A percentile compares a stretch with the other conserved stretches of the same genome.
Evolutionary conservation across 2,797 vertebrate genomes (phyloP).

Genomic region (Alca torda): DNA sequence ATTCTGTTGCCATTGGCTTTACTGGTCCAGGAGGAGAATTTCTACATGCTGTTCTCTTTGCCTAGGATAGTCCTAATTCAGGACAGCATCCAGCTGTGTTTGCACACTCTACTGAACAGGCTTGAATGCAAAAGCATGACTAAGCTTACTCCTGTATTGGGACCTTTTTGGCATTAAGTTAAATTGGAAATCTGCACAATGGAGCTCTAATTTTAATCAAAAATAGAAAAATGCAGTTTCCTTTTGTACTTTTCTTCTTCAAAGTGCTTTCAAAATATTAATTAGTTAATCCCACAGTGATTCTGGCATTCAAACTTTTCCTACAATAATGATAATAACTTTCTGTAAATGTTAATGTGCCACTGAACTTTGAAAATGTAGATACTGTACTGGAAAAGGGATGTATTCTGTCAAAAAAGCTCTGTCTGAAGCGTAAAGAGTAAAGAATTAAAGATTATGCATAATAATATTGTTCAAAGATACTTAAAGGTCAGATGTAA

Average conservation of each 20-base stretch:
- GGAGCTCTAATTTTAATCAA: not conserved
- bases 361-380: constrained; percentile 13
- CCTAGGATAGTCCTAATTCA: not conserved
- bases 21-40: not conserved
- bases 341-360: constrained; percentile 27
- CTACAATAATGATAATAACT: not conserved
- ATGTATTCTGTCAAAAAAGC: not conserved
- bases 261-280: constrained; percentile 26
- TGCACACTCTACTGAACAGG: not conserved
- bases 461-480: not conserved
- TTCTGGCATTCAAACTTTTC: not conserved
- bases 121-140: not conserved
- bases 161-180: not conserved
- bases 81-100: not conserved
- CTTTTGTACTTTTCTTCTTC: not conserved
- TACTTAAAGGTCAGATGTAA: not conserved
- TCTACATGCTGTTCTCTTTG: not conserved
- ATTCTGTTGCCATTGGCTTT: not conserved
- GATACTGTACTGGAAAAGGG: not conserved
- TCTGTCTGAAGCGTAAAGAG: not conserved
- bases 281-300: constrained; percentile 24
- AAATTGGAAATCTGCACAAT: not conserved
- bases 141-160: not conserved
- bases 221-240: not conserved
- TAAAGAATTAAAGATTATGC: constrained; percentile 2